A percentile compares a stretch with the other conserved stretches of the same genome.
Conservation (phyloP, 2,113 vertebrate genomes). For the Scytalopus superciliaris region DNA sequence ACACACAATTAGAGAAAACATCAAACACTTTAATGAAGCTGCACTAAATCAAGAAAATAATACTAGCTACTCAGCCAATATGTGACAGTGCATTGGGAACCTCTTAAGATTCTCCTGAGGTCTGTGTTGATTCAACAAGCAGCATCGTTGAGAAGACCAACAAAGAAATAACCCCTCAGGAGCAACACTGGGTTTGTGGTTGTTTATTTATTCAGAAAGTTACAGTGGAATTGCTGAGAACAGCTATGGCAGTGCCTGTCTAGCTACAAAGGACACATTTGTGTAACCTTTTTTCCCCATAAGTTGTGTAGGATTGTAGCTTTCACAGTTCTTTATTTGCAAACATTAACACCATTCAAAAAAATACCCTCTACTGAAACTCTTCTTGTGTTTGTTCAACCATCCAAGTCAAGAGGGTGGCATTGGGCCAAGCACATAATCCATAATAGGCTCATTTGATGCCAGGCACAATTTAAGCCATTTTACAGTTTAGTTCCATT, state of each 20-base stretch:
- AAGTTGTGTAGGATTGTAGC: background rate
- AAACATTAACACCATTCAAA: background rate
- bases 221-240: background rate
- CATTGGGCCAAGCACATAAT: background rate
- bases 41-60: background rate
- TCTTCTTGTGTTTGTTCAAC: background rate
- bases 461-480: background rate
- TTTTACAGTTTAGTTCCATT: slow-evolving; percentile 29
- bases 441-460: slow-evolving; percentile 3
- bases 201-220: background rate
- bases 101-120: background rate
- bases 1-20: background rate
- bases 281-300: background rate
- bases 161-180: background rate
- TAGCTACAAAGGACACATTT: background rate
- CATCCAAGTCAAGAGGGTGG: background rate
- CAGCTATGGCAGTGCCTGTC: background rate
- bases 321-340: background rate
- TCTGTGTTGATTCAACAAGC: background rate
- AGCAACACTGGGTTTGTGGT: background rate
- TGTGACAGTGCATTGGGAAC: background rate
- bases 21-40: background rate
- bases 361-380: background rate
- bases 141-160: background rate
- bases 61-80: background rate